Evolutionary conservation across 1,140 invertebrate species (phyloP), one percentile per base, ranked within the genome.

Genomic region (Hermetia illucens): DNA sequence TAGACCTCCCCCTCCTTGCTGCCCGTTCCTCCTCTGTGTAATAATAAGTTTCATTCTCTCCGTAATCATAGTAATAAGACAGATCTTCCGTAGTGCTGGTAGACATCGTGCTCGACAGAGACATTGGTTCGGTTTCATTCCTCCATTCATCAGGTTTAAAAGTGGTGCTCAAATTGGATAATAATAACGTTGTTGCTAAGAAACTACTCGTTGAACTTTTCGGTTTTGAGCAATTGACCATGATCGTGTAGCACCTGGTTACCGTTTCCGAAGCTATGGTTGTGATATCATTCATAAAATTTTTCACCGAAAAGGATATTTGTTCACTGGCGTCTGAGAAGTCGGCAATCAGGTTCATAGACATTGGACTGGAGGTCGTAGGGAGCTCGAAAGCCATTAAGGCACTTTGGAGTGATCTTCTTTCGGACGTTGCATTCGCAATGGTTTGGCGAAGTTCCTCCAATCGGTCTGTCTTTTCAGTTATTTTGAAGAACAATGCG

Each of bases 401-500:
- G 13, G 24, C 13, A 27, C 24, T n/a, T 39, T 31, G 16, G 41
- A 48, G 20, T 56, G 31, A 27, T 57, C 48, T 38, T 39, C 21
- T 38, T 10, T 21, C 46, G 8, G 0, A 13, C 0, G 51, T 53
- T 15, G 55, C 50, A 1, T 46, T 53, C 8, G 55, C 52, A 27
- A 53, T 53, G 35, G 50, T 42, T 32, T 37, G 44, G 41, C 74
- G 71, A 6, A 77, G 46, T 42, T 51, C 45, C 21, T 65, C 51
- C 17, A 77, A 50, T 15, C 71, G 61, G 25, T 59, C 55, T 38
- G 65, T 69, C 76, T 92, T 89, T 30, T 75, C 70, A 43, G 74
- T 70, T 39, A 94, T 90, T 65, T 92, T 94, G 38, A 75, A 79
- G 58, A 96, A 96, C n/a, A 93, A 69, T 1, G 92, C 88, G 55